Evolutionary conservation across 2,797 vertebrate genomes (phyloP).

Genomic region (Eptatretus atami): DNA sequence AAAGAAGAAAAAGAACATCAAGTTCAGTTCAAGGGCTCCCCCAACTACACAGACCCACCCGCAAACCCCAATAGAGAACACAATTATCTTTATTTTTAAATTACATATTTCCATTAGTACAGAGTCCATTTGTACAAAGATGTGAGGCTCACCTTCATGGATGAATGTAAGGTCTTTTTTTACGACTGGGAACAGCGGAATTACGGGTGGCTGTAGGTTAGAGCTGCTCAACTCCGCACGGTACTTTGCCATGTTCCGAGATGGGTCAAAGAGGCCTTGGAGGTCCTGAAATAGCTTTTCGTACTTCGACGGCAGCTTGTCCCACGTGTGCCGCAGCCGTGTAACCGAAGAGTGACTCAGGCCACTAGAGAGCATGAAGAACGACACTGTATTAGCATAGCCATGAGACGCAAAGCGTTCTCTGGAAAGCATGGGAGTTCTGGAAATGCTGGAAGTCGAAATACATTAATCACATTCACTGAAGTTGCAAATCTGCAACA

Average conservation of each 20-base stretch:
- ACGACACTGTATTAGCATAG: not conserved
- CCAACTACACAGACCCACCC: no score
- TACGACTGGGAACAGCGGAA: conserved; percentile 88
- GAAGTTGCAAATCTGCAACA: no score
- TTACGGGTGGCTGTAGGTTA: conserved; percentile 86
- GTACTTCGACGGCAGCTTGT: conserved; percentile 90
- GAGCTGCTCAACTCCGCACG: conserved; percentile 89
- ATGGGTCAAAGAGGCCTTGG: conserved; percentile 90
- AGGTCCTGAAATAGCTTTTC: conserved; percentile 93
- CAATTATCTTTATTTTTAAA: no score
- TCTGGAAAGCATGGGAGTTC: no score
- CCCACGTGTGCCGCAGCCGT: conserved; percentile 74
- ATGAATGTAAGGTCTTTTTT: conserved; percentile 97
- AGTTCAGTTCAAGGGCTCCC: no score
- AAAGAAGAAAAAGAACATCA: no score
- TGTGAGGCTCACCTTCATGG: conserved; percentile 39
- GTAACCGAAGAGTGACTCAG: conserved; percentile 81
- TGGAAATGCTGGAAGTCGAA: no score
- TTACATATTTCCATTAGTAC: no score
- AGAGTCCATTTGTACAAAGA: no score
- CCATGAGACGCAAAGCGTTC: no score
- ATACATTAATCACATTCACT: no score
- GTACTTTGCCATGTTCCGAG: conserved; percentile 97
- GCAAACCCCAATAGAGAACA: no score
- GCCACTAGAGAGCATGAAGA: conserved; percentile 22